Evolutionary conservation across 2,797 vertebrate species (phyloP).

Genomic region (Gadopsis bispinosus): DNA sequence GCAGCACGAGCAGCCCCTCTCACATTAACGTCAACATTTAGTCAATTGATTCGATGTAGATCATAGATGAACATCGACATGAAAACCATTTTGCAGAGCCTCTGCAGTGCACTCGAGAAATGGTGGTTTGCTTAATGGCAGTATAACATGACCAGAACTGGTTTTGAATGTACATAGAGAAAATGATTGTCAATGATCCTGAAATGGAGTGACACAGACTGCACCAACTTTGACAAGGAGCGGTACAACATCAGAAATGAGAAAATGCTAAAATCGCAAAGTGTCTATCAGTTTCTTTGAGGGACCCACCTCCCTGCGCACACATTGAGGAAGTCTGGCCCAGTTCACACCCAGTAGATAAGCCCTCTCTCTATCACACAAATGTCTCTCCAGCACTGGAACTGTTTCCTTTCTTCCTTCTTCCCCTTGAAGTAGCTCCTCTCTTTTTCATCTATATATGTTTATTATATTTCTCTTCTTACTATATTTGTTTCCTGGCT

Average conservation of each 20-base stretch:
- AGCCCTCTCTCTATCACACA: background rate
- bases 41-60: too few relatives aligned
- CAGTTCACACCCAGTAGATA: background rate
- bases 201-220: background rate
- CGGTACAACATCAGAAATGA: background rate
- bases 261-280: background rate
- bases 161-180: background rate
- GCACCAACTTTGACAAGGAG: background rate
- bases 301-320: background rate
- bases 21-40: background rate
- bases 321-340: background rate
- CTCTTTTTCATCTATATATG: background rate
- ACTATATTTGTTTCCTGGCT: background rate
- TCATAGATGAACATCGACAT: too few relatives aligned
- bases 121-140: background rate
- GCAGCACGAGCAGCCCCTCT: background rate
- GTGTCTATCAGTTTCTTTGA: background rate
- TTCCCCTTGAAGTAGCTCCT: too few relatives aligned
- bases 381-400: background rate
- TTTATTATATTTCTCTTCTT: too few relatives aligned
- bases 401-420: background rate
- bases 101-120: background rate
- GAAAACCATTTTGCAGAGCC: background rate
- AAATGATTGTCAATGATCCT: background rate
- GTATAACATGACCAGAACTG: background rate